These are phyloP conservation scores for Sitophilus oryzae DNA, from an alignment of 1,140 invertebrate species.

Conservation along the genomic window DNA sequence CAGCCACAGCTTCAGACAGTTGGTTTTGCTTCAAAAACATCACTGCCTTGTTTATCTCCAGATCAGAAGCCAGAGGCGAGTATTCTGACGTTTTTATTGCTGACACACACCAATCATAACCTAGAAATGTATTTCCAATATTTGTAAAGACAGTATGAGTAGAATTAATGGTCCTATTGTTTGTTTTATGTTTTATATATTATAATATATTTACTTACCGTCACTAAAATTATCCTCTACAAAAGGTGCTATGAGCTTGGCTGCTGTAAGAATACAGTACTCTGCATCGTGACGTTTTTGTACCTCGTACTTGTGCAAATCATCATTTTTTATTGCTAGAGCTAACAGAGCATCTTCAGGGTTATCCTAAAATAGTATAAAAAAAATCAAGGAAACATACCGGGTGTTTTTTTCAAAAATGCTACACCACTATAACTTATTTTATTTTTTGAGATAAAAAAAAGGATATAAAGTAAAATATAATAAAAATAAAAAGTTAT, in stretches of 20 bases:
- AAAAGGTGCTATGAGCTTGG: slow-evolving; percentile 86
- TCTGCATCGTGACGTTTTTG: slow-evolving; percentile 73
- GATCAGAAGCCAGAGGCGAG: slow-evolving; percentile 72
- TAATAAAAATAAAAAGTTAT: no score
- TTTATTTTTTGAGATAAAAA: no score
- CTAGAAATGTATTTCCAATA: slow-evolving; percentile 40
- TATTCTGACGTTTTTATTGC: slow-evolving; percentile 75
- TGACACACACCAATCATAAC: slow-evolving; percentile 69
- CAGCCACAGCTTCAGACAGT: slow-evolving; percentile 75
- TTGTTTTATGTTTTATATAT: no score
- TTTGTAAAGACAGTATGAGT: no score
- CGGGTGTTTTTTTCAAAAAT: no score
- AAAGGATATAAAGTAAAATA: no score
- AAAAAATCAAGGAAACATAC: no score
- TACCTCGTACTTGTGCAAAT: slow-evolving; percentile 69
- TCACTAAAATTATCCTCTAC: slow-evolving; percentile 73
- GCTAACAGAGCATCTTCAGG: slow-evolving; percentile 64
- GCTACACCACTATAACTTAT: no score
- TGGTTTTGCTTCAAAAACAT: slow-evolving; percentile 83
- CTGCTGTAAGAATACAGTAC: slow-evolving; percentile 78
- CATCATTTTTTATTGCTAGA: slow-evolving; percentile 75
- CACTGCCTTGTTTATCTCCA: slow-evolving; percentile 92
- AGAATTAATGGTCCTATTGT: no score
- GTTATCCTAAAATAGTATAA: slow-evolving; percentile 54
- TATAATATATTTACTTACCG: no score